Evolutionary conservation across 1,140 invertebrate species (phyloP), one percentile per base, ranked within the genome.

Genomic region (Lethrus apterus): DNA sequence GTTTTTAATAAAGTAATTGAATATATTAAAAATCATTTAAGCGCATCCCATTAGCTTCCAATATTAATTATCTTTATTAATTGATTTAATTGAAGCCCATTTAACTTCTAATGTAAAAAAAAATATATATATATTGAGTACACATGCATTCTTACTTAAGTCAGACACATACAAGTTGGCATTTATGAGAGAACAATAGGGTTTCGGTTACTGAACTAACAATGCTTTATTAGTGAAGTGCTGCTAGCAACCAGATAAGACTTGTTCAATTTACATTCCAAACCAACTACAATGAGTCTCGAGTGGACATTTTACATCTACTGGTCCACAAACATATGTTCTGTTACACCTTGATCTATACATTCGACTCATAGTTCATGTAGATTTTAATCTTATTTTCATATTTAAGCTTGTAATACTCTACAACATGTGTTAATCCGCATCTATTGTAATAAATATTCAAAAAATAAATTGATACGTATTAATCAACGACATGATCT

Each of bases 181-280:
- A 54, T 54, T 54, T 51, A 54, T 50, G 53, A 56, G 50, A 53
- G 54, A 57, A 61, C 59, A 61, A 61, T 59, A 48, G 42, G 42
- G 48, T 57, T 61, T 61, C 55, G 51, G 56, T 61, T 61, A 61
- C 57, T 48, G 55, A 54, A 47, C 49, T 38, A 61, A 62, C 60
- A 62, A 62, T 62, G 60, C 56, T 62, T 60, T 62, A 62, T 62
- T 60, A 62, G 58, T 62, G 52, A 55, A 56, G 57, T 54, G 51
- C 52, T 54, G 55, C 55, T 59, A 51, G 49, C 55, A 54, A 47
- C 38, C 43, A 59, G 59, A 61, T 61, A 59, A 61, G 59, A 57
- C 57, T 53, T 52, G 55, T 61, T 61, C 59, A 61, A 61, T 61
- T 61, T 61, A 59, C 56, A 61, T 61, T 61, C 59, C 56, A 56